Percentiles rank a stretch among this genome's conserved stretches.
Conservation (phyloP, 2,113 vertebrate genomes). For the Eurypyga helias region DNA sequence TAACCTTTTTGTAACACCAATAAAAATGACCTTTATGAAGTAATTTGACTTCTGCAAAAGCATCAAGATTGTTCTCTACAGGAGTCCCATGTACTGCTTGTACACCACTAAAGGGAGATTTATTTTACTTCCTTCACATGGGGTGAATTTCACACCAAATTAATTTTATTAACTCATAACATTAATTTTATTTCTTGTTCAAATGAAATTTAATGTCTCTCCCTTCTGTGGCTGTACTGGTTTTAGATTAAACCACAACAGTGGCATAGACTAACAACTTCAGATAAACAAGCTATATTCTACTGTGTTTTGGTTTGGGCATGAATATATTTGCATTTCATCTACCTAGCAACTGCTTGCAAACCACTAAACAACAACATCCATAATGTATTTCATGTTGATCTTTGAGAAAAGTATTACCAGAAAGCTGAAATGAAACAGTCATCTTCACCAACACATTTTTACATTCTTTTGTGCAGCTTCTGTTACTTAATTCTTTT, state of each 20-base stretch:
- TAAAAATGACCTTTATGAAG: not conserved
- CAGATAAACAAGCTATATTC: not conserved
- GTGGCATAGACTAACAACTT: not conserved
- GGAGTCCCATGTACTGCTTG: not conserved
- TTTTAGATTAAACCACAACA: no score
- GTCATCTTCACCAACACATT: not conserved
- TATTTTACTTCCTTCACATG: not conserved
- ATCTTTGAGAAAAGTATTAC: not conserved
- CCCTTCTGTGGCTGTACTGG: not conserved
- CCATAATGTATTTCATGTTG: fast-evolving
- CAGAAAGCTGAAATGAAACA: not conserved
- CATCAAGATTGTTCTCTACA: not conserved
- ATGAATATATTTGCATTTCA: not conserved
- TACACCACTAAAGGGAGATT: not conserved
- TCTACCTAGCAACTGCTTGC: not conserved
- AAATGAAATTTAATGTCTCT: not conserved
- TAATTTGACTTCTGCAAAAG: not conserved
- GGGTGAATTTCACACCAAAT: slow-evolving; percentile 12
- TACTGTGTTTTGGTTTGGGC: not conserved
- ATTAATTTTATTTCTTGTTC: slow-evolving; percentile 22
- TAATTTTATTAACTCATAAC: slow-evolving; percentile 18
- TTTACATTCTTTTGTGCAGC: not conserved
- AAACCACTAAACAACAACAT: not conserved
- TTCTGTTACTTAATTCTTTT: not conserved
- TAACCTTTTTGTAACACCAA: not conserved